A percentile compares a stretch with the other conserved stretches of the same genome.
phyloP scores from a whole-genome alignment of 2,797 vertebrate genomes.

The Decapterus maruadsi region DNA sequence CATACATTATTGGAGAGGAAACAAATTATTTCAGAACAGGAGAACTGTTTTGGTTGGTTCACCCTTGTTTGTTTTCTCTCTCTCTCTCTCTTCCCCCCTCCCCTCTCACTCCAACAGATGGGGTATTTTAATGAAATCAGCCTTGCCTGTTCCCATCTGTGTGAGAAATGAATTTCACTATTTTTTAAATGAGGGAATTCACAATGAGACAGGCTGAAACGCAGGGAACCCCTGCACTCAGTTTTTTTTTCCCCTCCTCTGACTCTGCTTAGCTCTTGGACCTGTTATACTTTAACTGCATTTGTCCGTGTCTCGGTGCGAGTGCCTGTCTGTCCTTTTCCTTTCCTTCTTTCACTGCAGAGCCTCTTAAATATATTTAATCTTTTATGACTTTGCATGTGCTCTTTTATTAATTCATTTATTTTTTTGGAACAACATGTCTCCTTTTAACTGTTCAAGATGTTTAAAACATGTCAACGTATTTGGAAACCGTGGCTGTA shows the following conservation, averaged over 20 bases:
- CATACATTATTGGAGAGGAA: constrained; percentile 59
- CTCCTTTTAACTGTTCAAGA: neutral
- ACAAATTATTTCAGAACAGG: constrained; percentile 75
- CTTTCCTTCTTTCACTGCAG: neutral
- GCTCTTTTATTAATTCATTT: neutral
- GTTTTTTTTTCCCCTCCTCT: constrained; percentile 9
- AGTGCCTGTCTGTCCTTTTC: constrained; percentile 1
- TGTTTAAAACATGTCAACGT: neutral
- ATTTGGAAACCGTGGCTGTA: neutral
- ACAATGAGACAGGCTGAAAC: constrained; percentile 76
- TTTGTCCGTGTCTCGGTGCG: constrained; percentile 33
- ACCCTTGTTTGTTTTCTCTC: constrained; percentile 64
- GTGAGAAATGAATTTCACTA: constrained; percentile 83
- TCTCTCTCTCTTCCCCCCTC: constrained; percentile 28
- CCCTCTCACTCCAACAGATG: constrained; percentile 72
- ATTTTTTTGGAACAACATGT: neutral
- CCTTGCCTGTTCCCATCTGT: constrained; percentile 83
- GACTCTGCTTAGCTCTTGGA: constrained; percentile 37
- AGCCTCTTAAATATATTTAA: constrained; percentile 9
- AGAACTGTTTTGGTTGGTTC: constrained; percentile 79
- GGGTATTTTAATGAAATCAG: constrained; percentile 83
- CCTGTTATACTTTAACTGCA: constrained; percentile 38
- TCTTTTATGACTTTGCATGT: neutral
- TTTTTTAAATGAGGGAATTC: constrained; percentile 79
- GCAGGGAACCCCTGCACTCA: constrained; percentile 57